Conservation (phyloP, 1,140 invertebrate species). For the Camponotus floridanus region DNA sequence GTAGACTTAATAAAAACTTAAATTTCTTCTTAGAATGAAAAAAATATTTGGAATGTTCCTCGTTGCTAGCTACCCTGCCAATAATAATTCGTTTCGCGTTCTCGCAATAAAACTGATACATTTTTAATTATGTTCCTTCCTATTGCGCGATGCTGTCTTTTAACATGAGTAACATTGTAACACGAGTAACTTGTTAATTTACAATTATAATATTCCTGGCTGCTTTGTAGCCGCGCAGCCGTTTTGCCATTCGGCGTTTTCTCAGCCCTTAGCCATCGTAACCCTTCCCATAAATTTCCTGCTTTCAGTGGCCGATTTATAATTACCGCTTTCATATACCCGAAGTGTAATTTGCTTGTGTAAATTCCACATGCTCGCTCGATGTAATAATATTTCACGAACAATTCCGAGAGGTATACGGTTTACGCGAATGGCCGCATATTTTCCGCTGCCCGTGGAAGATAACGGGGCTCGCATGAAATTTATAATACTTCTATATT, state of each 20-base stretch:
- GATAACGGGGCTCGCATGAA: slow-evolving; percentile 56
- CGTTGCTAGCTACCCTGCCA: not conserved
- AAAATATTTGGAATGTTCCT: not conserved
- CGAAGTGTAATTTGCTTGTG: slow-evolving; percentile 75
- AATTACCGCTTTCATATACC: slow-evolving; percentile 73
- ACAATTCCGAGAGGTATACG: slow-evolving; percentile 60
- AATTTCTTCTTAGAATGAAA: not conserved
- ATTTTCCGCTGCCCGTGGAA: slow-evolving; percentile 39
- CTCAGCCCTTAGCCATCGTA: slow-evolving; percentile 67
- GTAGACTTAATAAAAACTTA: not conserved
- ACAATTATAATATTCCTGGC: slow-evolving; percentile 58
- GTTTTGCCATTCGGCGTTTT: slow-evolving; percentile 69
- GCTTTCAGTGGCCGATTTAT: slow-evolving; percentile 74
- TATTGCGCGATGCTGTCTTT: slow-evolving; percentile 44
- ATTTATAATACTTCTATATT: slow-evolving; percentile 61
- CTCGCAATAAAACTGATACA: slow-evolving; percentile 1
- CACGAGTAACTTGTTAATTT: slow-evolving; percentile 52
- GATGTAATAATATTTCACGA: slow-evolving; percentile 67
- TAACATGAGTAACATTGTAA: slow-evolving; percentile 10
- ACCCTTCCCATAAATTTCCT: slow-evolving; percentile 71
- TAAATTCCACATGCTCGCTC: slow-evolving; percentile 70
- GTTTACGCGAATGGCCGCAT: slow-evolving; percentile 58
- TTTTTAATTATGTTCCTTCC: slow-evolving; percentile 53
- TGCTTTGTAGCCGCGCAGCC: slow-evolving; percentile 54
- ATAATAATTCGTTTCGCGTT: slow-evolving; percentile 15